These are phyloP conservation scores for Cheilosia impressa DNA, from an alignment of 2,888 invertebrate species.

Conservation along the genomic window DNA sequence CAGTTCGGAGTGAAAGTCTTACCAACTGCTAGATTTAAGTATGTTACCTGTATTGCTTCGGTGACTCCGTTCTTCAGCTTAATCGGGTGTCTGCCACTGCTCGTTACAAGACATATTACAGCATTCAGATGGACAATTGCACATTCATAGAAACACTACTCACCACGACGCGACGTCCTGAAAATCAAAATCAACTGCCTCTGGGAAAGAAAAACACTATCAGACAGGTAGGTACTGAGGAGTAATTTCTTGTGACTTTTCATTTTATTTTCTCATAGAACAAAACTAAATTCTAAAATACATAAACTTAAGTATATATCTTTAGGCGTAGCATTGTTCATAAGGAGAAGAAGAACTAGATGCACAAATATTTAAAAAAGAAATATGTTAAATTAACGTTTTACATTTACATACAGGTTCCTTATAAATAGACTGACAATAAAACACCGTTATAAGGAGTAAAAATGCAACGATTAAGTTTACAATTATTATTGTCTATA, in stretches of 20 bases:
- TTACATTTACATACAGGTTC: not conserved
- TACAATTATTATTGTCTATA: conserved; percentile 57
- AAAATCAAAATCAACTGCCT: not conserved
- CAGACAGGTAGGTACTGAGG: not conserved
- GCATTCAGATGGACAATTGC: no score
- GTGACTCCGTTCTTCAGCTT: no score
- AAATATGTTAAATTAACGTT: not conserved
- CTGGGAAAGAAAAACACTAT: not conserved
- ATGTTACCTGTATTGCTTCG: no score
- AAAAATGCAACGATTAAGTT: conserved; percentile 29
- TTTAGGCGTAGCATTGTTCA: not conserved
- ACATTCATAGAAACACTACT: no score
- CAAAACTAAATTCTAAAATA: conserved; percentile 3
- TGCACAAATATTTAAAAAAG: not conserved
- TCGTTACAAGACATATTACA: no score
- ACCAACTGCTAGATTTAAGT: no score
- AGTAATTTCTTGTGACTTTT: not conserved
- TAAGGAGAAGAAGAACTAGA: not conserved
- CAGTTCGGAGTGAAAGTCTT: no score
- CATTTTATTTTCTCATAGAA: conserved; percentile 10
- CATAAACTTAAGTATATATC: not conserved
- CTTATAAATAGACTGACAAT: conserved; percentile 25
- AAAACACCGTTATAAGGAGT: conserved; percentile 3
- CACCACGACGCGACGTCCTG: no score
- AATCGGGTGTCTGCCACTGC: no score